Evolutionary conservation across 1,140 invertebrate species (phyloP).

Genomic region (Monochamus saltuarius): DNA sequence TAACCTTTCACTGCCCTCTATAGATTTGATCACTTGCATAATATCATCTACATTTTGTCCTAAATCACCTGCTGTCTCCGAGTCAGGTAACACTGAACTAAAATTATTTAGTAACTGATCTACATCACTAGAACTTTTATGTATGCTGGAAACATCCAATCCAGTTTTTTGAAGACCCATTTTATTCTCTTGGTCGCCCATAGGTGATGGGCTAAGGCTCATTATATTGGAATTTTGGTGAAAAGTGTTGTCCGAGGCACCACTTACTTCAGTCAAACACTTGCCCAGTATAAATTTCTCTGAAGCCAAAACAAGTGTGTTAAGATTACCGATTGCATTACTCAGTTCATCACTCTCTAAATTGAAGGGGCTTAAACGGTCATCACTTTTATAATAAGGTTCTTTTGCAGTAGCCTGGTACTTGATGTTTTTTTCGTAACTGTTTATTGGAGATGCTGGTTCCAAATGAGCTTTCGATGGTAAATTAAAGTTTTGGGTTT

Average conservation of each 20-base stretch:
- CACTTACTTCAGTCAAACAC: constrained; percentile 21
- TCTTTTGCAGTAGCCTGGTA: constrained; percentile 2
- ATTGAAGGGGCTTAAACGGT: constrained; percentile 12
- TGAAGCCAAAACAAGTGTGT: constrained; percentile 28
- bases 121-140: constrained; percentile 52
- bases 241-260: constrained; percentile 35
- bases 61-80: constrained; percentile 53
- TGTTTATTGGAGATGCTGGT: constrained; percentile 46
- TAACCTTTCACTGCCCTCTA: constrained; percentile 58
- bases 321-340: constrained; percentile 24
- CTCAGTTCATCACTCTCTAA: constrained; percentile 29
- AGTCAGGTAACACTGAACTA: constrained; percentile 38
- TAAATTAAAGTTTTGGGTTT: constrained; percentile 60
- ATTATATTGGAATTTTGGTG: constrained; percentile 37
- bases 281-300: constrained; percentile 27
- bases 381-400: constrained; percentile 17
- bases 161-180: constrained; percentile 61
- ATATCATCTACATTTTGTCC: constrained; percentile 63
- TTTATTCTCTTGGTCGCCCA: constrained; percentile 65
- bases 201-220: constrained; percentile 57
- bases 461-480: constrained; percentile 55
- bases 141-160: constrained; percentile 41
- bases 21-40: constrained; percentile 67
- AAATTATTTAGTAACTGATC: constrained; percentile 57
- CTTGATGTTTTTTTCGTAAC: constrained; percentile 31